Percentiles rank a stretch among this genome's conserved stretches.
Conservation (phyloP, 2,113 vertebrate genomes). For the Brachionichthys hirsutus region DNA sequence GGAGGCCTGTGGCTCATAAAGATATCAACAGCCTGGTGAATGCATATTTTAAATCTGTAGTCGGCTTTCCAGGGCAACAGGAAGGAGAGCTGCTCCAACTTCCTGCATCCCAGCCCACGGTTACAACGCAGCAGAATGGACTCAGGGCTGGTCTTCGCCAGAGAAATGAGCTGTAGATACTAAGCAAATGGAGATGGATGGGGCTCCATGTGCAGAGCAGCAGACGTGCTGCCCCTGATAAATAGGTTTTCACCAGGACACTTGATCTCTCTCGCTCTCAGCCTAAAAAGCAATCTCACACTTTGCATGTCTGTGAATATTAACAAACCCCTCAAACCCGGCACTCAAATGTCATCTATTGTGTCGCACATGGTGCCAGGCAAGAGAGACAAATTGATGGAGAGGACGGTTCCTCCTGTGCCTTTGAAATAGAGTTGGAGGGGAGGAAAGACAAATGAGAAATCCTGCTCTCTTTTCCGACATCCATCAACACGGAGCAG, state of each 20-base stretch:
- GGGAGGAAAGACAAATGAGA: constrained; percentile 3
- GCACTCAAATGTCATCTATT: constrained; percentile 72
- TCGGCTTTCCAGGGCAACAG: too few species aligned
- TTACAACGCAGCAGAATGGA: constrained; percentile 23
- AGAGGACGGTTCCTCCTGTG: constrained; percentile 55
- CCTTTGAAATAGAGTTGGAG: constrained; percentile 51
- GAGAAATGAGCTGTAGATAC: constrained; percentile 69
- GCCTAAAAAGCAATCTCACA: constrained; percentile 75
- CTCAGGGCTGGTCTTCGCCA: constrained; percentile 41
- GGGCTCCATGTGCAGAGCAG: constrained; percentile 63
- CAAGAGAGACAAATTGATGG: constrained; percentile 61
- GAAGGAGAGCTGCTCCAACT: not conserved
- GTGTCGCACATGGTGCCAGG: constrained; percentile 61
- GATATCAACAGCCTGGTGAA: constrained; percentile 44
- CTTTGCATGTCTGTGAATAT: constrained; percentile 78
- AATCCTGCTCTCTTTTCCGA: constrained; percentile 43
- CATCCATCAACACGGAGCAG: constrained; percentile 57
- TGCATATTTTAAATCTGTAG: not conserved
- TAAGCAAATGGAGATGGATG: constrained; percentile 74
- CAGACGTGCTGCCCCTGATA: constrained; percentile 71
- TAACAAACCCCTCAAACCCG: constrained; percentile 70
- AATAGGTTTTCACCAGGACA: constrained; percentile 70
- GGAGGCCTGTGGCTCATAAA: constrained; percentile 49
- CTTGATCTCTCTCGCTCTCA: constrained; percentile 68
- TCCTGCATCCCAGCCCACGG: constrained; percentile 6